phyloP scores from a whole-genome alignment of 1,140 invertebrate species.

The Aphelenchoides fujianensis region DNA sequence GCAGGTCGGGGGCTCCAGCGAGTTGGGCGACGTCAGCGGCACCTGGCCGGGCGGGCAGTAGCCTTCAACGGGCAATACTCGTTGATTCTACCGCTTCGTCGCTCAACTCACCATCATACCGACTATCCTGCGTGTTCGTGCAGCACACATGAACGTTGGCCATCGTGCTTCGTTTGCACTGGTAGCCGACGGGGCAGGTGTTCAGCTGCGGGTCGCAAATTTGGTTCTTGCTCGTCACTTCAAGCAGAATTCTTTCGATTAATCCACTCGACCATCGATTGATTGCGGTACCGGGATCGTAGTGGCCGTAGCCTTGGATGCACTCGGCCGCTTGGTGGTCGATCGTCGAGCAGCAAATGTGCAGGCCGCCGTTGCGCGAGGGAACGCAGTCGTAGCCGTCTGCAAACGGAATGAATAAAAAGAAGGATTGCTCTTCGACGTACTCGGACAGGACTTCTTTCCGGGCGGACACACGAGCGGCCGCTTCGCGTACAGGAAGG shows the following conservation, averaged over 20 bases:
- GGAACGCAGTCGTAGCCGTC: slow-evolving; percentile 50
- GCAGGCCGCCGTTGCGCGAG: slow-evolving; percentile 46
- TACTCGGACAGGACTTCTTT: slow-evolving; percentile 57
- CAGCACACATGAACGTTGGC: slow-evolving; percentile 56
- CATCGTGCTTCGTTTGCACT: slow-evolving; percentile 54
- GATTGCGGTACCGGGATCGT: slow-evolving; percentile 46
- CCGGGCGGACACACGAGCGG: slow-evolving; percentile 51
- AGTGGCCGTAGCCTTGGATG: slow-evolving; percentile 54
- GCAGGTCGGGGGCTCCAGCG: slow-evolving; percentile 51
- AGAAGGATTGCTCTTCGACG: too few relatives aligned
- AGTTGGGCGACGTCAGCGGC: slow-evolving; percentile 47
- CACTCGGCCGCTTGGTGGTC: slow-evolving; percentile 53
- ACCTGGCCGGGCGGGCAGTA: slow-evolving; percentile 57
- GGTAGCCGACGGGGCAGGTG: slow-evolving; percentile 46
- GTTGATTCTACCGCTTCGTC: background rate
- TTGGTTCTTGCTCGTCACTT: slow-evolving; percentile 43
- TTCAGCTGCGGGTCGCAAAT: slow-evolving; percentile 43
- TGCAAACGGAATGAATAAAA: too few relatives aligned
- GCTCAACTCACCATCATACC: slow-evolving; percentile 32
- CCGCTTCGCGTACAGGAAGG: slow-evolving; percentile 49
- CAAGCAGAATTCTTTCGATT: slow-evolving; percentile 17
- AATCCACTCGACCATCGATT: background rate
- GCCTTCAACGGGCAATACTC: slow-evolving; percentile 26
- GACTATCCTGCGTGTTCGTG: slow-evolving; percentile 37
- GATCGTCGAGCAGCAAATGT: slow-evolving; percentile 54